Evolutionary conservation across 2,888 invertebrate genomes (phyloP).

Genomic region (Dolomedes plantarius): DNA sequence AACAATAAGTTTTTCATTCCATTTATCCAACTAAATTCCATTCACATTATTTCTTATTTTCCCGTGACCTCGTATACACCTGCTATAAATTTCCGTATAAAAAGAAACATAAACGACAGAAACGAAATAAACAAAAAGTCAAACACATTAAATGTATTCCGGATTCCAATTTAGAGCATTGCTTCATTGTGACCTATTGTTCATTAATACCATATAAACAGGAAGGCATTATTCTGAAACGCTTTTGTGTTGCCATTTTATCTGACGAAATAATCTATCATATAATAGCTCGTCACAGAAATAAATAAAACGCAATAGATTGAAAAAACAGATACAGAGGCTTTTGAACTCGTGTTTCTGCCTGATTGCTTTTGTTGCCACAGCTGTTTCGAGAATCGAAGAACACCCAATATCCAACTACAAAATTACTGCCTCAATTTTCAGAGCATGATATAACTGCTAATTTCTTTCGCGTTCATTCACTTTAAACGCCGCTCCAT

Average conservation of each 20-base stretch:
- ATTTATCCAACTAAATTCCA: too few relatives aligned
- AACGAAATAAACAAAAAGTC: too few relatives aligned
- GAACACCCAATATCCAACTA: too few relatives aligned
- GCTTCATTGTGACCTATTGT: conserved; percentile 6
- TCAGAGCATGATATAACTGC: not conserved
- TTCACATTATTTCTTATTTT: too few relatives aligned
- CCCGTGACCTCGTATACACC: too few relatives aligned
- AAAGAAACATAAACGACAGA: too few relatives aligned
- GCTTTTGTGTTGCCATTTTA: conserved; percentile 14
- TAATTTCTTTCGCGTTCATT: not conserved
- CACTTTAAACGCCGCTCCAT: too few relatives aligned
- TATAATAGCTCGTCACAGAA: not conserved
- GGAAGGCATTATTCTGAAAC: conserved; percentile 1
- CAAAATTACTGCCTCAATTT: too few relatives aligned
- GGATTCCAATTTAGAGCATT: not conserved
- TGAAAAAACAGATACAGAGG: not conserved
- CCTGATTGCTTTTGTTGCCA: conserved; percentile 12
- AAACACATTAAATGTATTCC: not conserved
- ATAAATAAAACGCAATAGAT: conserved; percentile 9
- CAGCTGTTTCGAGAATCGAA: not conserved
- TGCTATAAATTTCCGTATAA: too few relatives aligned
- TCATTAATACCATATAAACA: conserved; percentile 3
- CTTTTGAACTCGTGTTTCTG: conserved; percentile 3
- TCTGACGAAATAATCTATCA: not conserved
- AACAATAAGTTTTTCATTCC: too few relatives aligned